Evolutionary conservation across 2,797 vertebrate genomes (phyloP).

Genomic region (Lates japonicus): DNA sequence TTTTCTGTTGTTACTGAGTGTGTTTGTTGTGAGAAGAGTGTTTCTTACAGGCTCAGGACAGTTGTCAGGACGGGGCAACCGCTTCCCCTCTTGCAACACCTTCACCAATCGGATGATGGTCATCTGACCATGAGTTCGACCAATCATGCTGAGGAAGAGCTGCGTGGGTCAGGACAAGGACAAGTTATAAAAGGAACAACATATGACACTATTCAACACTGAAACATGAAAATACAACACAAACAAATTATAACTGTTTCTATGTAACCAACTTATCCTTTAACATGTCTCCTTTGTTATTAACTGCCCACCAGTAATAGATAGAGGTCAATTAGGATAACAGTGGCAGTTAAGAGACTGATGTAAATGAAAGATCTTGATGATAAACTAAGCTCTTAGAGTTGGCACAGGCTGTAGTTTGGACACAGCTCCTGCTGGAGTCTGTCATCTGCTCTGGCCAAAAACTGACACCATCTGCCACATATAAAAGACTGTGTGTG

Average conservation of each 20-base stretch:
- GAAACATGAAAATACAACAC: not conserved
- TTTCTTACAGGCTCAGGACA: slow-evolving; percentile 89
- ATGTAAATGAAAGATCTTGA: slow-evolving; percentile 20
- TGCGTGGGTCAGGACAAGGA: slow-evolving; percentile 62
- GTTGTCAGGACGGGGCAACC: slow-evolving; percentile 89
- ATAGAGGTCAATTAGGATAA: not conserved
- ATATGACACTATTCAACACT: not conserved
- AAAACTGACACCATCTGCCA: slow-evolving; percentile 72
- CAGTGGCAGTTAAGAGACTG: slow-evolving; percentile 1
- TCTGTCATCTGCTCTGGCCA: slow-evolving; percentile 68
- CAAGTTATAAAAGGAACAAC: not conserved
- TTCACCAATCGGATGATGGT: slow-evolving; percentile 92
- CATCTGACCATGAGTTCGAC: slow-evolving; percentile 94
- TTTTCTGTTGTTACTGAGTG: not conserved
- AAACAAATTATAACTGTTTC: not conserved
- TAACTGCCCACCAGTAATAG: not conserved
- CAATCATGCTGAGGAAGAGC: slow-evolving; percentile 94
- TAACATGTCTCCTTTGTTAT: not conserved
- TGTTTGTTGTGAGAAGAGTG: not conserved
- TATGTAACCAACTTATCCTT: not conserved
- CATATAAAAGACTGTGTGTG: slow-evolving; percentile 25
- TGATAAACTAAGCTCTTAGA: slow-evolving; percentile 20
- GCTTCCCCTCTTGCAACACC: slow-evolving; percentile 88
- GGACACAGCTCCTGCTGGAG: slow-evolving; percentile 47
- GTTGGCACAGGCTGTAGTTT: slow-evolving; percentile 29